phyloP scores from a whole-genome alignment of 2,888 invertebrate genomes.

The Cartodere bifasciata region DNA sequence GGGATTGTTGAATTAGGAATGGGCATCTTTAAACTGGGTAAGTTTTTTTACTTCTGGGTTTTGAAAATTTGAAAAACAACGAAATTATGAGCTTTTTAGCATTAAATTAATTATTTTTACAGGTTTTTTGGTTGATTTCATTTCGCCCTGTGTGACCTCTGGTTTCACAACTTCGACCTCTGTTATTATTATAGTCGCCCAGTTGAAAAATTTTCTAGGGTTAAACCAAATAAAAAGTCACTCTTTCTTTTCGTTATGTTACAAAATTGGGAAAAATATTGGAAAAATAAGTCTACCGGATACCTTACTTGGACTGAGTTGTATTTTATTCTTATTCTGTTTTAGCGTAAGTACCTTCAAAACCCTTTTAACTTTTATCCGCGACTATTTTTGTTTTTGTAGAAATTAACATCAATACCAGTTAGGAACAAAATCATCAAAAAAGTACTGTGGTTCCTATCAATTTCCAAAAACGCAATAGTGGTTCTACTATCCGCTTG shows the following conservation, averaged over 20 bases:
- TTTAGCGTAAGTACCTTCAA: constrained; percentile 60
- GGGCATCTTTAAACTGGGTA: constrained; percentile 73
- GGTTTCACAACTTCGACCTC: constrained; percentile 80
- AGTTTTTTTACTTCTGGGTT: constrained; percentile 19
- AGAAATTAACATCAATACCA: constrained; percentile 52
- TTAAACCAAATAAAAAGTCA: constrained; percentile 53
- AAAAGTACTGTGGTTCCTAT: constrained; percentile 56
- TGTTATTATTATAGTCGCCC: constrained; percentile 60
- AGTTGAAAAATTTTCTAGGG: constrained; percentile 63
- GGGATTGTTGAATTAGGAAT: constrained; percentile 67
- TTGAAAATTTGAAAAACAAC: too few relatives aligned
- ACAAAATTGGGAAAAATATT: constrained; percentile 37
- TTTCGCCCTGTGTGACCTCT: constrained; percentile 69
- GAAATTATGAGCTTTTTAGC: background rate
- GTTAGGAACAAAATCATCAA: constrained; percentile 34
- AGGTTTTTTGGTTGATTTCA: constrained; percentile 78
- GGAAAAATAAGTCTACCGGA: constrained; percentile 45
- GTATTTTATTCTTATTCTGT: constrained; percentile 50
- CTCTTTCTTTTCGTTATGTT: constrained; percentile 50
- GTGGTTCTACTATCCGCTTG: constrained; percentile 53
- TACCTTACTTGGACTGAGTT: constrained; percentile 48
- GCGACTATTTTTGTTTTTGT: constrained; percentile 2
- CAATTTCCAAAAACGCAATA: constrained; percentile 68
- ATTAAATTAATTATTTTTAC: constrained; percentile 15
- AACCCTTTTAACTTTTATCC: constrained; percentile 2